Evolutionary conservation across 1,140 invertebrate genomes (phyloP).

Genomic region (Copidosoma floridanum): DNA sequence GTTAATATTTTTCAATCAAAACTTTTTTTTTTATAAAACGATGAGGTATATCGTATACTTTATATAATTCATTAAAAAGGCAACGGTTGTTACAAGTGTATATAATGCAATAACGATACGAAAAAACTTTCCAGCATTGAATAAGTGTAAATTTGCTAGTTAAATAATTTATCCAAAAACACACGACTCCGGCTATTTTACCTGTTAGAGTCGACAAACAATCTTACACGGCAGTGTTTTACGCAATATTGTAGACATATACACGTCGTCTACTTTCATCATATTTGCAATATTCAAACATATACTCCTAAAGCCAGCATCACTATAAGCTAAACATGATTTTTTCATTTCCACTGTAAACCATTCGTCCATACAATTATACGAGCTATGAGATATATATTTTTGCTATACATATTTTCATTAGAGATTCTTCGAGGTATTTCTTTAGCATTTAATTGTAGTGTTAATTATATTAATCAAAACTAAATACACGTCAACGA

Average conservation of each 20-base stretch:
- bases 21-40: constrained; percentile 9
- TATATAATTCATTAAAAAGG: constrained; percentile 41
- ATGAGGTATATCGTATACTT: constrained; percentile 24
- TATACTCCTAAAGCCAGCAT: constrained; percentile 1
- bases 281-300: constrained; percentile 16
- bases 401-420: neutral
- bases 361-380: neutral
- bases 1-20: too few relatives aligned
- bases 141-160: too few relatives aligned
- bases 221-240: constrained; percentile 26
- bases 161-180: constrained; percentile 19
- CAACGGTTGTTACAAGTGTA: constrained; percentile 33
- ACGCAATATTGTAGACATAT: constrained; percentile 13
- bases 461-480: neutral
- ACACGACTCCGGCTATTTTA: constrained; percentile 1
- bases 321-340: constrained; percentile 5
- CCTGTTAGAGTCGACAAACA: constrained; percentile 11
- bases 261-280: too few relatives aligned
- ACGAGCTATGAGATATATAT: constrained; percentile 1
- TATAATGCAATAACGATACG: constrained; percentile 27
- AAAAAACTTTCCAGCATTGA: constrained; percentile 20
- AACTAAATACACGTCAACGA: constrained; percentile 7
- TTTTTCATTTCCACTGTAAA: constrained; percentile 3
- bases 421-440: neutral
- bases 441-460: too few relatives aligned